Evolutionary conservation across 2,888 invertebrate species (phyloP).

Genomic region (Drosophila limbata): DNA sequence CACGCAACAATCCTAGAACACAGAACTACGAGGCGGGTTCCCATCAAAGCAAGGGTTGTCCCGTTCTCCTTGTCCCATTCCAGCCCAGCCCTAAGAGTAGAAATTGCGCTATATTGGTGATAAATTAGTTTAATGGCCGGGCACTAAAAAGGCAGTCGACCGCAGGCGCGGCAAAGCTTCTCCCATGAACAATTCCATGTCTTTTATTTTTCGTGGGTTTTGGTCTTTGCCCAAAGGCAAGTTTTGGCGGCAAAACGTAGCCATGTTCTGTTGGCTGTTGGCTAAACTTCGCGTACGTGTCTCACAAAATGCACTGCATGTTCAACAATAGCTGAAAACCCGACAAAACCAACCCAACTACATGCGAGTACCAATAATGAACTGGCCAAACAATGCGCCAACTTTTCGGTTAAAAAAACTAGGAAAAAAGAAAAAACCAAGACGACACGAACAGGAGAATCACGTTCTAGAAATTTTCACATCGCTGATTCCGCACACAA

Average conservation of each 20-base stretch:
- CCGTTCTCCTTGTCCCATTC: slow-evolving; percentile 35
- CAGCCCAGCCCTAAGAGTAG: slow-evolving; percentile 17
- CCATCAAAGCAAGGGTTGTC: slow-evolving; percentile 67
- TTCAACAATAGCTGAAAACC: slow-evolving; percentile 43
- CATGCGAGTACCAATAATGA: slow-evolving; percentile 63
- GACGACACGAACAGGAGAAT: slow-evolving; percentile 49
- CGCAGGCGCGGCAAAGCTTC: slow-evolving; percentile 70
- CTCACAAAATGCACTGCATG: slow-evolving; percentile 50
- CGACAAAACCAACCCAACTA: slow-evolving; percentile 45
- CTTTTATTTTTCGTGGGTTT: neutral
- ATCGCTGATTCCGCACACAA: slow-evolving; percentile 66
- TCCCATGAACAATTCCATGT: slow-evolving; percentile 6
- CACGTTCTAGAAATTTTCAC: slow-evolving; percentile 73
- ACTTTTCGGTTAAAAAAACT: slow-evolving; percentile 50
- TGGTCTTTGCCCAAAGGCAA: slow-evolving; percentile 23
- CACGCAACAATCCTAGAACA: slow-evolving; percentile 17
- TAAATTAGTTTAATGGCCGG: slow-evolving; percentile 78
- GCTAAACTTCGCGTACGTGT: slow-evolving; percentile 55
- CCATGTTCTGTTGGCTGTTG: slow-evolving; percentile 18
- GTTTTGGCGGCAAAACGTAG: slow-evolving; percentile 69
- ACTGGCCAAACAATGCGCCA: slow-evolving; percentile 72
- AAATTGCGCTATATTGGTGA: slow-evolving; percentile 78
- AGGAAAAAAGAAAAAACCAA: slow-evolving; percentile 14
- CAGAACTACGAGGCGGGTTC: slow-evolving; percentile 42
- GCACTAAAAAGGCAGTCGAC: slow-evolving; percentile 57